These are phyloP conservation scores for Caranx ignobilis DNA, from an alignment of 2,113 vertebrate genomes.

Conservation along the genomic window DNA sequence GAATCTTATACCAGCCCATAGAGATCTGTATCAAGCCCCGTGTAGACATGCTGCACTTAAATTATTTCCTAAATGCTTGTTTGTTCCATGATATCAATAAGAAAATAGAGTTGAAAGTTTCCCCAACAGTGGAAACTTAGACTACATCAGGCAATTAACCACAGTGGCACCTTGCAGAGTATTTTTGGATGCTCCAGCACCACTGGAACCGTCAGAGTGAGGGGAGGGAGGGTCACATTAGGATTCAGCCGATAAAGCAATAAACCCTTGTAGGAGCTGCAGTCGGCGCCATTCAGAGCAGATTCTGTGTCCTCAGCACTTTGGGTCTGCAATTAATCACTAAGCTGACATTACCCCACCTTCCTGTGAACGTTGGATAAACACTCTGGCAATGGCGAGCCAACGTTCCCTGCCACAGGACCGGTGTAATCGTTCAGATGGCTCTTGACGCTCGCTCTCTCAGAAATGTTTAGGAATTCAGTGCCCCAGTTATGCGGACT, in stretches of 20 bases:
- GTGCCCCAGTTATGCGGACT: constrained; percentile 45
- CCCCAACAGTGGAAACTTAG: constrained; percentile 20
- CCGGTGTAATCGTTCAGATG: constrained; percentile 46
- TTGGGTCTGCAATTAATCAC: constrained; percentile 81
- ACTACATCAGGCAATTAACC: constrained; percentile 49
- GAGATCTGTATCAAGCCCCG: constrained; percentile 55
- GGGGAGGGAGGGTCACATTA: constrained; percentile 71
- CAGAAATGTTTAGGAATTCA: constrained; percentile 61
- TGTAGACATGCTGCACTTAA: constrained; percentile 36
- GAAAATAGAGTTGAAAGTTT: constrained; percentile 42
- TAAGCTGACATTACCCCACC: constrained; percentile 72
- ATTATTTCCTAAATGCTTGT: constrained; percentile 44
- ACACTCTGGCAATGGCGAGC: constrained; percentile 62
- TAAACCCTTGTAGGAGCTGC: constrained; percentile 77
- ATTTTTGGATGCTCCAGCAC: constrained; percentile 50
- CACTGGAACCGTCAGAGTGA: constrained; percentile 48
- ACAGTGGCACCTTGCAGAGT: constrained; percentile 41
- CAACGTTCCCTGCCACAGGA: constrained; percentile 40
- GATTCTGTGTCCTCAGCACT: constrained; percentile 82
- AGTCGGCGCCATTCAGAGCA: constrained; percentile 73
- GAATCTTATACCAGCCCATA: constrained; percentile 56
- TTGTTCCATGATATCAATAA: constrained; percentile 28
- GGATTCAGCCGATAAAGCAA: constrained; percentile 83
- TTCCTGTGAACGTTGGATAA: constrained; percentile 68
- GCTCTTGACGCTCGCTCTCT: constrained; percentile 47